A percentile compares a stretch with the other conserved stretches of the same genome.
phyloP scores from a whole-genome alignment of 2,113 vertebrate species.

The Cebidichthys violaceus region DNA sequence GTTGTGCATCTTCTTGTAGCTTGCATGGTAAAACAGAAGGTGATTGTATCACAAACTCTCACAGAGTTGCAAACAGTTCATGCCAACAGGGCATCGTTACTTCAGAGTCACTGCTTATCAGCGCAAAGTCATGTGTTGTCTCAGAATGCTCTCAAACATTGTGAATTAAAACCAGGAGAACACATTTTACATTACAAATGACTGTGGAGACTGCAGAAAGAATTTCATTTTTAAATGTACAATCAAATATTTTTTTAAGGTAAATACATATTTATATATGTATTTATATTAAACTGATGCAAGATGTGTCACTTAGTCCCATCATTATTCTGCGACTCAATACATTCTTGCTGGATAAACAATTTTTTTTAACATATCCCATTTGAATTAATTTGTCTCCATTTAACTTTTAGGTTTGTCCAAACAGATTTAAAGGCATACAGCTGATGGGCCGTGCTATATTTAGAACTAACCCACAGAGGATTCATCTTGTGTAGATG shows the following conservation, averaged over 20 bases:
- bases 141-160: not conserved
- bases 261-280: no score
- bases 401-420: not conserved
- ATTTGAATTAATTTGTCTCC: not conserved
- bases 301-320: not conserved
- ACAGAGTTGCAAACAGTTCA: not conserved
- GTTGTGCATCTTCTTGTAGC: no score
- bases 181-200: not conserved
- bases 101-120: not conserved
- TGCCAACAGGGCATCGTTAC: not conserved
- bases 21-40: not conserved
- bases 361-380: not conserved
- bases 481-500: not conserved
- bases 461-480: not conserved
- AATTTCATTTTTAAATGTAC: not conserved
- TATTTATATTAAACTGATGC: not conserved
- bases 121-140: not conserved
- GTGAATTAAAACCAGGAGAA: not conserved
- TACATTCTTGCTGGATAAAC: not conserved
- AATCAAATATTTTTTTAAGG: not conserved
- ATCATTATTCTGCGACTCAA: not conserved
- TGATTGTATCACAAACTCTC: not conserved
- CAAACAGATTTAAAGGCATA: not conserved
- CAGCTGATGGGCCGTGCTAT: not conserved
- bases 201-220: not conserved